These are phyloP conservation scores for Eleutherodactylus coqui DNA, from an alignment of 2,797 vertebrate genomes.

Conservation along the genomic window DNA sequence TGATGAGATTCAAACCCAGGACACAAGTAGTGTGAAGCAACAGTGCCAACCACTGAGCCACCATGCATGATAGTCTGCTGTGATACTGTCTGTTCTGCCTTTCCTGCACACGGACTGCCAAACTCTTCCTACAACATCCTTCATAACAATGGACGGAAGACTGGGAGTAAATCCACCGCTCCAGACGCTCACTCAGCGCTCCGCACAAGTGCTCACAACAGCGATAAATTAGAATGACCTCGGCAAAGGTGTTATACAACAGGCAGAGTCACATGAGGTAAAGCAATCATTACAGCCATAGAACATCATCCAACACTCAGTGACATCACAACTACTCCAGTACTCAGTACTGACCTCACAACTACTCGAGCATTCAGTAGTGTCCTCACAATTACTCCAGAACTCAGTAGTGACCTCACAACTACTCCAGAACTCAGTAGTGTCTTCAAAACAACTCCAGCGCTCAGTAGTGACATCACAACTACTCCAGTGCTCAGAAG, in stretches of 20 bases:
- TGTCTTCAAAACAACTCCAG: background rate
- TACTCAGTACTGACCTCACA: background rate
- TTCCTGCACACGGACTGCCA: background rate
- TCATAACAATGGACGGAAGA: constrained; percentile 11
- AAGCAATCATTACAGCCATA: too few species aligned
- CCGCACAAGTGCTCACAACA: too few species aligned
- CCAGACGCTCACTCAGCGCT: too few species aligned
- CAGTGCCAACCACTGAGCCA: too few species aligned
- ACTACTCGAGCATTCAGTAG: background rate
- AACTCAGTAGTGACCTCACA: background rate
- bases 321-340: background rate
- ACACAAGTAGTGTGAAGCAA: too few species aligned
- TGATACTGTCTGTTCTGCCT: background rate
- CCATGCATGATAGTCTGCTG: too few species aligned
- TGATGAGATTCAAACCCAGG: too few species aligned
- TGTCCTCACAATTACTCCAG: background rate
- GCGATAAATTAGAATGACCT: too few species aligned
- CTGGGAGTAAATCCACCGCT: background rate
- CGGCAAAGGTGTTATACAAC: background rate
- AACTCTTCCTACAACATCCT: background rate
- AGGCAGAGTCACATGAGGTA: background rate
- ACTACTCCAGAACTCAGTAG: background rate
- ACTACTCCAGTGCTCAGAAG: background rate
- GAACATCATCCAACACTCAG: too few species aligned
- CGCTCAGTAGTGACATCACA: too few species aligned